Conservation (phyloP, 2,888 invertebrate genomes). For the Ophonus ardosiacus region DNA sequence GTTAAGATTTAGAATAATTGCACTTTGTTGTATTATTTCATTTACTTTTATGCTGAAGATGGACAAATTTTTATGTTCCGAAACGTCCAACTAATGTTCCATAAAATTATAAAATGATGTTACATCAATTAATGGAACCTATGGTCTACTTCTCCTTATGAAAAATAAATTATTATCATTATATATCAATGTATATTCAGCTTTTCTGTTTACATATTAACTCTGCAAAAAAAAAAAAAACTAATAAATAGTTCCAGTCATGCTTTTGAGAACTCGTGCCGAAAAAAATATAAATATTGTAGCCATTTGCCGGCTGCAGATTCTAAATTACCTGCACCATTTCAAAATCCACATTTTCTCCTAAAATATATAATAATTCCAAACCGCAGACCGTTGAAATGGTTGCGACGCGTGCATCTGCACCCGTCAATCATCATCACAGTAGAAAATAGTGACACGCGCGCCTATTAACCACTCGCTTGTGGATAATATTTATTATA, state of each 20-base stretch:
- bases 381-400: conserved; percentile 32
- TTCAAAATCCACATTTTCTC: conserved; percentile 38
- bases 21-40: too few relatives aligned
- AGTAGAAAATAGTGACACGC: conserved; percentile 4
- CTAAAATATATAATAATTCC: conserved; percentile 41
- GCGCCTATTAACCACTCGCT: conserved; percentile 13
- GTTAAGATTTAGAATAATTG: too few relatives aligned
- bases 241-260: conserved; percentile 44
- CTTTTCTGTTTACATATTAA: not conserved
- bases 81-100: too few relatives aligned
- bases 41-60: too few relatives aligned
- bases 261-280: not conserved
- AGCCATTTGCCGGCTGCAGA: conserved; percentile 39
- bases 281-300: conserved; percentile 19
- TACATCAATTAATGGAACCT: too few relatives aligned
- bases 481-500: too few relatives aligned
- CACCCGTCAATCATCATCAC: conserved; percentile 32
- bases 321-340: conserved; percentile 26
- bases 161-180: too few relatives aligned
- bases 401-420: conserved; percentile 9
- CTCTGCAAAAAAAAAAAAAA: not conserved
- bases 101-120: too few relatives aligned
- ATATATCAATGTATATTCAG: not conserved
- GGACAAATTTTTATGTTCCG: too few relatives aligned
- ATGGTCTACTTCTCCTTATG: too few relatives aligned